Evolutionary conservation across 2,113 vertebrate species (phyloP).

Genomic region (Tricholaema leucomelas): DNA sequence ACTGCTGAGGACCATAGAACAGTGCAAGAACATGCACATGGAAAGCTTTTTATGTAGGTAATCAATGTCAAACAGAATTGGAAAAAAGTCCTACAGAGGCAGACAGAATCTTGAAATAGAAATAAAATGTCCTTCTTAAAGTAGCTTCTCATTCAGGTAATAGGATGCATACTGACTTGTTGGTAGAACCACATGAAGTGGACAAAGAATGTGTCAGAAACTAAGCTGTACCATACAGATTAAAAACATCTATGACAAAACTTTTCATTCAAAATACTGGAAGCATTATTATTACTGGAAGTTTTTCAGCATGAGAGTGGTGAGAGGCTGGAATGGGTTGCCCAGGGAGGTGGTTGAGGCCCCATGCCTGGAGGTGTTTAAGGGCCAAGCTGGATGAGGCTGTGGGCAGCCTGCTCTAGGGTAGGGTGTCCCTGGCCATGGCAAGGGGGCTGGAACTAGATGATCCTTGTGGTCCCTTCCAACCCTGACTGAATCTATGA

Average conservation of each 20-base stretch:
- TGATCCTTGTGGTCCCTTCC: no score
- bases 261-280: not conserved
- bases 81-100: not conserved
- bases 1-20: not conserved
- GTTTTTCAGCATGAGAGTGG: no score
- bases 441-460: no score
- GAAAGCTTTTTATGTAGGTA: slow-evolving; percentile 4
- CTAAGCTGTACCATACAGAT: not conserved
- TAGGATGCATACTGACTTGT: not conserved
- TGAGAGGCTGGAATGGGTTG: no score
- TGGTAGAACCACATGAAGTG: not conserved
- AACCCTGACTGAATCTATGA: no score
- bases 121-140: not conserved
- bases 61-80: not conserved
- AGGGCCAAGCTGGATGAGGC: no score
- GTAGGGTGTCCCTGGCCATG: no score
- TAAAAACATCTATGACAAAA: not conserved
- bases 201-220: not conserved
- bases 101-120: slow-evolving; percentile 8
- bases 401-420: no score
- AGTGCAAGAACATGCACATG: not conserved
- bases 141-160: not conserved
- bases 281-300: not conserved
- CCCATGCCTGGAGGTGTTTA: no score
- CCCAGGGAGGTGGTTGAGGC: no score